phyloP scores from a whole-genome alignment of 1,140 invertebrate species.

The Habropoda laboriosa region DNA sequence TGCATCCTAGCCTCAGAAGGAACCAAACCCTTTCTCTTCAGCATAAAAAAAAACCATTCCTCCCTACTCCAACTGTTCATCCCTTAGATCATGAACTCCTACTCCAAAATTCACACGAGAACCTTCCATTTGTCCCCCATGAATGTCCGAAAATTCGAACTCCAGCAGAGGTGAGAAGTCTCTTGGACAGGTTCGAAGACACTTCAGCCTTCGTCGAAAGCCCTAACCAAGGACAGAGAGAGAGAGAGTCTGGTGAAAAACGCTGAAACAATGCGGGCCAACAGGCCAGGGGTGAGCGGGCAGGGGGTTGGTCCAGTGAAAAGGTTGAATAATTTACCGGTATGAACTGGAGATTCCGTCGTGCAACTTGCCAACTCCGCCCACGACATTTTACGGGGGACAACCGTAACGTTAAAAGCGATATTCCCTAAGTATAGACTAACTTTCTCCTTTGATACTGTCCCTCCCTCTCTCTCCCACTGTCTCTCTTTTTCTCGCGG shows the following conservation, averaged over 20 bases:
- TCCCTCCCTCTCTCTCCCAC: too few species aligned
- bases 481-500: too few species aligned
- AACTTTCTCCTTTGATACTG: constrained; percentile 69
- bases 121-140: too few species aligned
- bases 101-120: neutral
- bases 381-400: constrained; percentile 58
- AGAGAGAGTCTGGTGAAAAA: constrained; percentile 8
- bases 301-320: constrained; percentile 41
- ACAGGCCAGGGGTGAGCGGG: neutral
- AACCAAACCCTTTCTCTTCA: too few species aligned
- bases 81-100: too few species aligned
- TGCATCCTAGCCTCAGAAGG: too few species aligned
- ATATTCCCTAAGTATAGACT: constrained; percentile 67
- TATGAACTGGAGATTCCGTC: constrained; percentile 64
- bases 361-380: constrained; percentile 66
- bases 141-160: neutral
- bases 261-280: constrained; percentile 23
- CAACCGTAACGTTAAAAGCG: constrained; percentile 64
- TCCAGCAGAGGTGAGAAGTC: neutral
- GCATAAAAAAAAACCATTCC: too few species aligned
- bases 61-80: too few species aligned
- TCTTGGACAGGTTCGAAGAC: neutral
- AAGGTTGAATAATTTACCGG: constrained; percentile 66
- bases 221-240: too few species aligned
- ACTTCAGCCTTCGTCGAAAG: too few species aligned